phyloP scores from a whole-genome alignment of 2,888 invertebrate genomes.

The Melinopterus prodromus region DNA sequence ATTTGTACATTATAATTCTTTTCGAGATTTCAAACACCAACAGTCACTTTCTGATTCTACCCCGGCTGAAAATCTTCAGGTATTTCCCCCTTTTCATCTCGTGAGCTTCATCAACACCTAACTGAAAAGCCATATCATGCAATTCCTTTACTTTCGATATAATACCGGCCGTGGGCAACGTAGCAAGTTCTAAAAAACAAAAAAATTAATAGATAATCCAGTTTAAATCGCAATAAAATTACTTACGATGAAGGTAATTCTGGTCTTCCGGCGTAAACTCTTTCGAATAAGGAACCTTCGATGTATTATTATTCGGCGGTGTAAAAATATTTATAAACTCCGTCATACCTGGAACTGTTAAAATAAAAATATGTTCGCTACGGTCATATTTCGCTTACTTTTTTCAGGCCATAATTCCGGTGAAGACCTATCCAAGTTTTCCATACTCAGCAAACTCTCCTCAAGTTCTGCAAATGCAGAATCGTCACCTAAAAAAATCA shows the following conservation, averaged over 20 bases:
- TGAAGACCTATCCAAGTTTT: constrained; percentile 92
- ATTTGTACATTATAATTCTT: neutral
- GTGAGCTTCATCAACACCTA: constrained; percentile 94
- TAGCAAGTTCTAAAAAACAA: constrained; percentile 69
- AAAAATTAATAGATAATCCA: constrained; percentile 14
- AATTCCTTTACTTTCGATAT: constrained; percentile 93
- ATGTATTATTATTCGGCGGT: constrained; percentile 66
- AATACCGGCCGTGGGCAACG: constrained; percentile 81
- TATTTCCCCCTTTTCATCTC: constrained; percentile 97
- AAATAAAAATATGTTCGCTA: constrained; percentile 51
- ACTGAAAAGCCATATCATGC: constrained; percentile 92
- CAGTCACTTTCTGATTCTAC: constrained; percentile 35
- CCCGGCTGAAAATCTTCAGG: constrained; percentile 78
- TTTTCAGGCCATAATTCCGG: constrained; percentile 97
- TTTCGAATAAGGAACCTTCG: constrained; percentile 72
- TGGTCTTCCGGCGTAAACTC: constrained; percentile 78
- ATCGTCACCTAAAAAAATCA: constrained; percentile 47
- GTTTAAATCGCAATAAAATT: constrained; percentile 19
- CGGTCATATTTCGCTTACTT: constrained; percentile 68
- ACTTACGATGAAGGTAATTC: constrained; percentile 81
- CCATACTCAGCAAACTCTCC: constrained; percentile 84
- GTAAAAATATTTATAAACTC: constrained; percentile 80
- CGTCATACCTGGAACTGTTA: constrained; percentile 86
- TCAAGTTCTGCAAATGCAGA: constrained; percentile 61
- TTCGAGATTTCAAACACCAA: neutral